Base-by-base conservation (phyloP, 2,113 vertebrate genomes). In the Anolis carolinensis region DNA sequence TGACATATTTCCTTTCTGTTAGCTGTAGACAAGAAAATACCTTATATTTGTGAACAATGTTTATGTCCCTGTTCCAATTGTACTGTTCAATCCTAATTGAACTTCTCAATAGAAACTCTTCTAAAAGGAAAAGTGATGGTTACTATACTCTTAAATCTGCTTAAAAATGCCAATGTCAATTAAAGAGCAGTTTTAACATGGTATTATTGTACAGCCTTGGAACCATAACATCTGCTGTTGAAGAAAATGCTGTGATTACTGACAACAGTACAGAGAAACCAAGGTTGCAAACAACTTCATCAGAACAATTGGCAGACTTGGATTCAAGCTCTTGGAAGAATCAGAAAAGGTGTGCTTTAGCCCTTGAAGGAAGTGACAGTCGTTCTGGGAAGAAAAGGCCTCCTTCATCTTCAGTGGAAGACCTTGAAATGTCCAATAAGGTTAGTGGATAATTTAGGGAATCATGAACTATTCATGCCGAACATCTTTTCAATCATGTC, bases 321-420 rank as follows among this genome's bases (percentile, higher is more conserved):
- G 76, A 81, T 32, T 86, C 89, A 82, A 50, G 36, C 55, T 52
- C 93, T 87, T 89, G 90, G 2, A 95, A 96, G 93, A 94, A 92
- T 87, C 87, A 86, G 2, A 96, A 96, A 93, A 95, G 90, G 72
- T 79, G 78, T 83, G 79, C 87, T 44, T 71, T 65, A 84, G 90
- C 84, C 4, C 81, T 86, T 87, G 92, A 92, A 83, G 88, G 88
- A 81, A 84, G 23, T 81, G 71, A 91, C 34, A 27, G 82, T 85
- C 84, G 89, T 92, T 86, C 89, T 89, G 82, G 86, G 39, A 96
- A 96, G 89, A 95, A 90, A 90, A 62, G 5, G 79, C 23, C 18
- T 1, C n/a, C 91, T 50, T 0, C 70, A 89, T 70, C 14, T 39
- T 23, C 10, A 78, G 85, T 91, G 39, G 32, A 75, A 82, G 87